A percentile compares a stretch with the other conserved stretches of the same genome.
These are phyloP conservation scores for Desmophyllum pertusum DNA, from an alignment of 92 coral and sea anemone species.

Conservation along the genomic window DNA sequence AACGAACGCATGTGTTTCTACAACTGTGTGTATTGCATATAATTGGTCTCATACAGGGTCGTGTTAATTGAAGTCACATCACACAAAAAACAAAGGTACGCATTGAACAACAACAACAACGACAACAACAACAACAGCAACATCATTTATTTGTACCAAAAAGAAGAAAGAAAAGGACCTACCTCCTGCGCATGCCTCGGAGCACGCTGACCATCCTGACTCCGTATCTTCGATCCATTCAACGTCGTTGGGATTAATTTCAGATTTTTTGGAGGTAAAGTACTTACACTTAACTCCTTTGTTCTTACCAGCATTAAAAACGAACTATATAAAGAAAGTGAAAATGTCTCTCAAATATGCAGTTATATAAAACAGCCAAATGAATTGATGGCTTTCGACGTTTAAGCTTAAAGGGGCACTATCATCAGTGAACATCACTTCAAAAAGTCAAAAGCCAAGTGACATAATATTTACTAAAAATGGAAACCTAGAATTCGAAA, in stretches of 20 bases:
- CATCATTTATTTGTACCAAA: no score
- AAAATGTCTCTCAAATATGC: background rate
- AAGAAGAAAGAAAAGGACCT: background rate
- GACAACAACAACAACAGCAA: no score
- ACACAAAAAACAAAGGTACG: background rate
- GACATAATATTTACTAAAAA: no score
- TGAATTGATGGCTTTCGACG: no score
- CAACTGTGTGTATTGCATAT: no score
- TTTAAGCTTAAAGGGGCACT: no score
- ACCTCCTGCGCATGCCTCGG: conserved; percentile 71
- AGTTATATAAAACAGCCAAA: background rate
- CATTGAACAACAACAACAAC: background rate
- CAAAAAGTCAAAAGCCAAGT: no score
- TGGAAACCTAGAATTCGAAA: no score
- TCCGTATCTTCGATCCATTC: conserved; percentile 28
- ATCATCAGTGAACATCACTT: no score
- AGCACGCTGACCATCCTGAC: conserved; percentile 62
- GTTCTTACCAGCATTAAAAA: conserved; percentile 20
- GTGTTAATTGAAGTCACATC: no score
- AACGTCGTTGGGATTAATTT: conserved; percentile 9
- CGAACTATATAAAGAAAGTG: conserved; percentile 17
- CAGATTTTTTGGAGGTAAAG: background rate
- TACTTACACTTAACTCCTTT: conserved; percentile 17
- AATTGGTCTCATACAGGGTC: no score
- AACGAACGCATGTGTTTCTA: no score